Evolutionary conservation across 2,888 invertebrate genomes (phyloP), one percentile per base, ranked within the genome.

Genomic region (Helobdella robusta): DNA sequence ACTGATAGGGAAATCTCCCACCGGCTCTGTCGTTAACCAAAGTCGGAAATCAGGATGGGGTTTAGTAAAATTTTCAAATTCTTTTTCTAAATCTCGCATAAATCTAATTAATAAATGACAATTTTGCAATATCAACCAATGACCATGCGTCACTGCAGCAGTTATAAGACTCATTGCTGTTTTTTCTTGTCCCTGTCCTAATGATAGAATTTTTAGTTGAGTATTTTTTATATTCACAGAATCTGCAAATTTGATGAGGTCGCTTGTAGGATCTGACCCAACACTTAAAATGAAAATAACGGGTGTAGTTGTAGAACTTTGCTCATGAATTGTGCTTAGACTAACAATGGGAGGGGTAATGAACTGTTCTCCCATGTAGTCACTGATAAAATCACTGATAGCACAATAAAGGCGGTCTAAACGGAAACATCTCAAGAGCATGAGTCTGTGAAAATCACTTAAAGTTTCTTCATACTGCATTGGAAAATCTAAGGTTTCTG

Each of bases 1-100:
- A 35, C 91, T 90, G 69, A 93, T 89, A 0, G 92, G 93, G 79
- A 93, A 93, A 0, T 84, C 84, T 0, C 87, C 86, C 0, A 87
- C 87, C 0, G 91, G 89, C 77, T 92, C 91, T 0, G 92, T 92
- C n/a, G 92, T 93, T 58, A 93, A 82, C 92, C 93, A 93, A 1
- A 93, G 82, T 4, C 93, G 83, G 80, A 93, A 93, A 79, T 91
- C 89, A 0, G 89, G 89, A 81, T 93, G 91, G 0, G 90, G 89
- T 73, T 86, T 87, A 66, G 82, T 84, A 74, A 89, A 83, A 76
- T 85, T 83, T 75, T 91, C 91, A 56, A 93, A 79, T 70, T 85
- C 84, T 75, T 91, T 91, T 79, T 92, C 92, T 70, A 93, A 80
- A 70, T 86, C 85, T 23, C 85, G 83, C 5, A 91, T 83, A 81